Percentiles rank a stretch among this genome's conserved stretches.
Conservation (phyloP, 2,113 vertebrate species). For the Chiloscyllium plagiosum region DNA sequence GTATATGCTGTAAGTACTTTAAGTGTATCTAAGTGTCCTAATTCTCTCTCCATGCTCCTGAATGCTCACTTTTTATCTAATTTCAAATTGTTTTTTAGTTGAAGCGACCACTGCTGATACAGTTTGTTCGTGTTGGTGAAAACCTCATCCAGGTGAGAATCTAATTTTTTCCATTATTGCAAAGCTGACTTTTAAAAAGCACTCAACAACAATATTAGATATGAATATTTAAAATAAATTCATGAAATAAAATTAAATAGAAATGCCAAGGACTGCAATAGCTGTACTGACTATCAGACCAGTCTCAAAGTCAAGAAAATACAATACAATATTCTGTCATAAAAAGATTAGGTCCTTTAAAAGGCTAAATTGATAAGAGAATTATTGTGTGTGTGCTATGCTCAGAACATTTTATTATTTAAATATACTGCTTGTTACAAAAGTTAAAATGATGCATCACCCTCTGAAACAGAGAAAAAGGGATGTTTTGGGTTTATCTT, state of each 20-base stretch:
- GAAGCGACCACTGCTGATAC: conserved; percentile 11
- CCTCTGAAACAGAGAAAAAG: background rate
- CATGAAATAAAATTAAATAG: background rate
- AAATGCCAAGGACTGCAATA: background rate
- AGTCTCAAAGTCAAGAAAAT: background rate
- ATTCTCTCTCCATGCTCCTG: background rate
- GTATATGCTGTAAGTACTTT: conserved; percentile 28
- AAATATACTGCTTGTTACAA: background rate
- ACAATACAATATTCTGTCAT: background rate
- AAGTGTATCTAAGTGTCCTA: background rate
- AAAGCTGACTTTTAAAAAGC: background rate
- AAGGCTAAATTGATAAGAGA: background rate
- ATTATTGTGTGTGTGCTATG: background rate
- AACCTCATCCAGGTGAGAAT: conserved; percentile 20
- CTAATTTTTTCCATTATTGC: background rate
- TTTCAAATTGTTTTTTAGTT: conserved; percentile 18
- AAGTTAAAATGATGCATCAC: background rate
- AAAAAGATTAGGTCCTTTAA: background rate
- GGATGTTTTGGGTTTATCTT: background rate
- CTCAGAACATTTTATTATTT: background rate
- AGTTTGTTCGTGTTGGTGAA: conserved; percentile 31
- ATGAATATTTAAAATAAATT: background rate
- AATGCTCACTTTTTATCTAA: background rate
- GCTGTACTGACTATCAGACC: background rate
- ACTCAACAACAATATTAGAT: background rate